phyloP scores from a whole-genome alignment of 2,113 vertebrate species.

The Sorex araneus region DNA sequence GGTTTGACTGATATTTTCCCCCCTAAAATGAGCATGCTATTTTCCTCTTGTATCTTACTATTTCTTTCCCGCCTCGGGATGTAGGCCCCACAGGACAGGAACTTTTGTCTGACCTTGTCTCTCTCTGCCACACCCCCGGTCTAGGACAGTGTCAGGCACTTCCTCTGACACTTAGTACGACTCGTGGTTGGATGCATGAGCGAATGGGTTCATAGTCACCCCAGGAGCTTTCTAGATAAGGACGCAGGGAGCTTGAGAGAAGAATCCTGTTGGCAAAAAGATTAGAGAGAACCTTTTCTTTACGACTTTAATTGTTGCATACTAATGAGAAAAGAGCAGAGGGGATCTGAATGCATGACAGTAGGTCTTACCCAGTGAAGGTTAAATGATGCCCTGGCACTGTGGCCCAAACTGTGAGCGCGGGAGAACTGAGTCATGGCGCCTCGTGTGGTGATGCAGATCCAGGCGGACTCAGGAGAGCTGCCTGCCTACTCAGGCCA shows the following conservation, averaged over 20 bases:
- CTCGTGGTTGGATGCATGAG: not conserved
- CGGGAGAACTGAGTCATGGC: constrained; percentile 49
- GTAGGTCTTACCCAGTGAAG: constrained; percentile 45
- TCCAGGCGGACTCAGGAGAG: not conserved
- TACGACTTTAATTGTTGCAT: constrained; percentile 48
- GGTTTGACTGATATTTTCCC: not conserved
- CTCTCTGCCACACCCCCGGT: not conserved
- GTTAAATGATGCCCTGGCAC: constrained; percentile 57
- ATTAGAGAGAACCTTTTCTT: not conserved
- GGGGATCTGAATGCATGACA: not conserved
- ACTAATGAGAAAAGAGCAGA: constrained; percentile 79
- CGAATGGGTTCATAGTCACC: not conserved
- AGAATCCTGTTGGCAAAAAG: constrained; percentile 19
- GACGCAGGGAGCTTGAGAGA: not conserved
- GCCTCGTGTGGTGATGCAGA: not conserved
- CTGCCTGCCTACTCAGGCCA: constrained; percentile 40
- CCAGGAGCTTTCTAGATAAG: not conserved
- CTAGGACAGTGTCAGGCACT: not conserved
- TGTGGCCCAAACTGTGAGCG: constrained; percentile 23
- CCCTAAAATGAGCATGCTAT: not conserved
- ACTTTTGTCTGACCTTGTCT: not conserved
- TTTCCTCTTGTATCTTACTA: constrained; percentile 48
- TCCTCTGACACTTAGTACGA: not conserved
- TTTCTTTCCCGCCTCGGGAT: not conserved
- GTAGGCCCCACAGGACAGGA: not conserved